phyloP scores from a whole-genome alignment of 37 sponge, comb jelly and placozoan species.

The Haliclona indistincta region DNA sequence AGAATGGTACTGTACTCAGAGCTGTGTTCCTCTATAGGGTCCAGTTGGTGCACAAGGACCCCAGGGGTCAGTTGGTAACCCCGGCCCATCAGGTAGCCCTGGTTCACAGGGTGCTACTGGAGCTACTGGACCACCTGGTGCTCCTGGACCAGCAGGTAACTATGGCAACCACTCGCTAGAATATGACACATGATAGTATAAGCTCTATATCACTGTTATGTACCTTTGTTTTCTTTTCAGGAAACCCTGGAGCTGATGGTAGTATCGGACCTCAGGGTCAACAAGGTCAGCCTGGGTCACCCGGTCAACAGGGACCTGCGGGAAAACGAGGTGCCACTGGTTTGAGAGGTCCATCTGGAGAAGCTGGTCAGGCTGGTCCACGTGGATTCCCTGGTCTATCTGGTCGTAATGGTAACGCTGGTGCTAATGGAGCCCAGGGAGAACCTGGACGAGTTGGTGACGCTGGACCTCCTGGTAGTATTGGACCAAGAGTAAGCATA shows the following conservation, averaged over 20 bases:
- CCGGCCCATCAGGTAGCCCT: slow-evolving; percentile 25
- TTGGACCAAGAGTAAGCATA: slow-evolving; percentile 10
- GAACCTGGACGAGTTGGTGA: slow-evolving; percentile 5
- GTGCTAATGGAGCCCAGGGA: background rate
- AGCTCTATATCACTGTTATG: background rate
- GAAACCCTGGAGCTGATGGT: background rate
- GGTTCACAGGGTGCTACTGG: background rate
- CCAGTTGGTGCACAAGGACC: slow-evolving; percentile 25
- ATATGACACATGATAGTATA: background rate
- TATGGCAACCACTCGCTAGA: background rate
- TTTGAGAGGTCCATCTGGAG: slow-evolving; percentile 43
- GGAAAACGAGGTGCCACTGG: slow-evolving; percentile 48
- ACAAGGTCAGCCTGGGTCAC: background rate
- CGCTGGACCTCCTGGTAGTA: slow-evolving; percentile 42
- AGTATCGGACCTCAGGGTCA: background rate
- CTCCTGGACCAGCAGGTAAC: background rate
- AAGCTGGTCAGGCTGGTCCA: slow-evolving; percentile 37
- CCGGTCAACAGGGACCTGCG: slow-evolving; percentile 12
- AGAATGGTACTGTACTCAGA: background rate
- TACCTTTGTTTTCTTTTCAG: background rate
- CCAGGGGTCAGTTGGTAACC: slow-evolving; percentile 14
- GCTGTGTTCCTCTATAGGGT: background rate
- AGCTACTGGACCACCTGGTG: background rate
- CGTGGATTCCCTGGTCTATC: slow-evolving; percentile 40
- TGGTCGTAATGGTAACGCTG: slow-evolving; percentile 1